Base-by-base conservation (phyloP, 1,140 invertebrate species). In the Prorops nasuta region DNA sequence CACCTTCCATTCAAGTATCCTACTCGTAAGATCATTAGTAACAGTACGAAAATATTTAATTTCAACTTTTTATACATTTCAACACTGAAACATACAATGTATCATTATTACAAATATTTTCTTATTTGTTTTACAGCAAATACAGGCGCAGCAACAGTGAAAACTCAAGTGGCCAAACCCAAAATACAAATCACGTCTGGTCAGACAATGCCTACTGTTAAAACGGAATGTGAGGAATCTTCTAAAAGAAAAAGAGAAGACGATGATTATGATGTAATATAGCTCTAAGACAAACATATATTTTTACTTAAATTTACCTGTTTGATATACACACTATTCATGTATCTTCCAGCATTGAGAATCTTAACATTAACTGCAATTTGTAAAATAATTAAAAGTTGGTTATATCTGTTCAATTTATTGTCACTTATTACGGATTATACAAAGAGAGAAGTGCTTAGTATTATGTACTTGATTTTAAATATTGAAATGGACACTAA, bases 191-290 rank as follows among this genome's bases (percentile, higher is more conserved):
- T 85, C 20, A 78, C 79, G 3, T 59, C 66, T 2, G 56, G 60
- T 0, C 80, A 83, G 16, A 78, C 79, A 0, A 45, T 71, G 21
- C 56, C 71, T 1, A 49, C 60, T 1, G 57, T 76, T 0, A 77
- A 77, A 63, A 64, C 72, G 54, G 73, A 78, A 42, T 41, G 54
- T 1, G 74, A 76, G 3, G 69, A 76, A 15, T 60, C 59, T 0
- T 9, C 49, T 2, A 78, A 78, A 44, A 66, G 76, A 34, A 78
- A 78, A 44, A 57, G 86, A 22, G 86, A 88, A 35, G 87, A 90
- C 19, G 85, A 87, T 35, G 86, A 88, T 49, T 86, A 85, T 58
- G 85, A 87, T 64, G 71, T 81, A 43, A 58, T 69, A 19, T 79
- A 74, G 64, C 18, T 34, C 47, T 35, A 45, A 19, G 34, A 37